phyloP scores from a whole-genome alignment of 2,888 invertebrate species.

The Drosophila pseudotakahashii region DNA sequence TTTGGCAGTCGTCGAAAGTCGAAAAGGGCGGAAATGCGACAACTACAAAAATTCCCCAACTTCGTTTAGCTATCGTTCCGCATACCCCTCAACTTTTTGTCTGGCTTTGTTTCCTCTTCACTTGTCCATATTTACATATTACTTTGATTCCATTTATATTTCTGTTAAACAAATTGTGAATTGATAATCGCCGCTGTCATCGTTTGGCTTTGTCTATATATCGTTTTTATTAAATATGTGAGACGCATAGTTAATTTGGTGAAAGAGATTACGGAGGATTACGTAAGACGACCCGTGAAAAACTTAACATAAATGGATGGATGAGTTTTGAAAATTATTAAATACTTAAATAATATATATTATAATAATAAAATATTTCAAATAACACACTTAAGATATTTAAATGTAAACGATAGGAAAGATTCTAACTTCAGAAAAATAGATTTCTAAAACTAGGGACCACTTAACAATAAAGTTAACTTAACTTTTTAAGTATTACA shows the following conservation, averaged over 20 bases:
- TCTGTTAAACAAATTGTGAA: slow-evolving; percentile 38
- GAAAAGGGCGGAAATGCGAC: slow-evolving; percentile 69
- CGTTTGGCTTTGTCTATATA: slow-evolving; percentile 29
- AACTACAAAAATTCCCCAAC: slow-evolving; percentile 60
- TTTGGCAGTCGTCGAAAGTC: slow-evolving; percentile 64
- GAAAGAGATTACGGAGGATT: slow-evolving; percentile 19
- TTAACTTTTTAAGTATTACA: too few species aligned
- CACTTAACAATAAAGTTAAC: too few species aligned
- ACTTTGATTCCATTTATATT: slow-evolving; percentile 71
- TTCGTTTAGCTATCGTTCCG: slow-evolving; percentile 4
- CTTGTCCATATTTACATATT: slow-evolving; percentile 61
- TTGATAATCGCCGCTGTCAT: slow-evolving; percentile 29
- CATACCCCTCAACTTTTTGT: not conserved
- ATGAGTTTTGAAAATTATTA: too few species aligned
- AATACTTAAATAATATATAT: too few species aligned
- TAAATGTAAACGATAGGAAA: too few species aligned
- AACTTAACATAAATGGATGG: too few species aligned
- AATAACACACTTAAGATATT: too few species aligned
- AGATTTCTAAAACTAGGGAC: too few species aligned
- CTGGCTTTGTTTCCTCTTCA: slow-evolving; percentile 30
- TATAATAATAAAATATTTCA: too few species aligned
- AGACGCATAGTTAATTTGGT: slow-evolving; percentile 19
- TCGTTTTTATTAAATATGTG: slow-evolving; percentile 28
- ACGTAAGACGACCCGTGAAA: not conserved
- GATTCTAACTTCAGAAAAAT: too few species aligned